phyloP scores from a whole-genome alignment of 2,888 invertebrate genomes.

The Pandemis corylana region DNA sequence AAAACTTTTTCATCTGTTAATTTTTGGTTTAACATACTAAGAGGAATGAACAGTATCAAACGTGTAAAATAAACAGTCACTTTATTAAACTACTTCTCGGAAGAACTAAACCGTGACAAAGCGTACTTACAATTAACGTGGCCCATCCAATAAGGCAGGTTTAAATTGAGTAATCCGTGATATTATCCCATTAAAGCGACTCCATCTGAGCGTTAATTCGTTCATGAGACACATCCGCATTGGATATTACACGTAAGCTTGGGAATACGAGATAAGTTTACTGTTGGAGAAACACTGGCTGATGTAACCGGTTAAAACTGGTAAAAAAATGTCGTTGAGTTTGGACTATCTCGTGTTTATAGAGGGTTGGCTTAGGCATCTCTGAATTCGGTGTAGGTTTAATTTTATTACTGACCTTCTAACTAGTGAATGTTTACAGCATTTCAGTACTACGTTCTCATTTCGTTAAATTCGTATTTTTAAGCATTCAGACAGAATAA shows the following conservation, averaged over 20 bases:
- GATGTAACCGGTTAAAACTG: not conserved
- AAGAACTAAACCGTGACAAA: constrained; percentile 45
- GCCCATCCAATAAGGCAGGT: constrained; percentile 67
- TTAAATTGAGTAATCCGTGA: constrained; percentile 68
- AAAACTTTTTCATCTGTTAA: not conserved
- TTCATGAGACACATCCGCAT: constrained; percentile 67
- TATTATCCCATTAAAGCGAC: constrained; percentile 68
- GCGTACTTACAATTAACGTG: constrained; percentile 61
- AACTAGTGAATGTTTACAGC: too few species aligned
- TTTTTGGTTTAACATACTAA: not conserved
- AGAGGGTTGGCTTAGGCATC: too few species aligned
- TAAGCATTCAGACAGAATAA: too few species aligned
- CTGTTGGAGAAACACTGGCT: not conserved
- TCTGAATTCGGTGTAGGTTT: too few species aligned
- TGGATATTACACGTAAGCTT: not conserved
- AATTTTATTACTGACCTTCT: too few species aligned
- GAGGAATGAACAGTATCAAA: not conserved
- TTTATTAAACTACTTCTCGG: constrained; percentile 9
- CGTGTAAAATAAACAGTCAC: not conserved
- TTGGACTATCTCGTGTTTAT: too few species aligned
- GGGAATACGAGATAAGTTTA: constrained; percentile 11
- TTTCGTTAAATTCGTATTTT: too few species aligned
- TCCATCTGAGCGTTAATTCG: constrained; percentile 61
- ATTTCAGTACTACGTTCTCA: too few species aligned
- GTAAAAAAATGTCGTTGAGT: not conserved